Percentiles rank a stretch among this genome's conserved stretches.
These are phyloP conservation scores for Spea bombifrons DNA, from an alignment of 2,113 vertebrate species.

Conservation along the genomic window DNA sequence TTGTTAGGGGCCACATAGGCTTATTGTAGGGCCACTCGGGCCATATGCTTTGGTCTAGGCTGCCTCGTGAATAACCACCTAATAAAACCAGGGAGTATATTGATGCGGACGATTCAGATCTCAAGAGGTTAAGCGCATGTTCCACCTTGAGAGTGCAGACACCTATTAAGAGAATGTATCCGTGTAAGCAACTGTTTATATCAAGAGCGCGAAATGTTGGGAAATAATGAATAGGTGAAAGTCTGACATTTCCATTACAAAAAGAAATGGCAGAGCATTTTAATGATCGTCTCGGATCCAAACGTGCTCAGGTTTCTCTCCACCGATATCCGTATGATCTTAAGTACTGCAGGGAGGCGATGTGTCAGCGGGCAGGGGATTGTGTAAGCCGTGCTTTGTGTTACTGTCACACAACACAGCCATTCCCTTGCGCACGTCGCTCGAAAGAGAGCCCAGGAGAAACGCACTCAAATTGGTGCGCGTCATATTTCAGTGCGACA, in stretches of 20 bases:
- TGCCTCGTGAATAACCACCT: too few relatives aligned
- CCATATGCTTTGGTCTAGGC: too few relatives aligned
- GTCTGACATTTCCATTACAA: constrained; percentile 67
- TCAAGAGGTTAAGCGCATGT: constrained; percentile 2
- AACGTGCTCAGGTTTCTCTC: constrained; percentile 56
- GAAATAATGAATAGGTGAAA: constrained; percentile 49
- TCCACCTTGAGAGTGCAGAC: not conserved
- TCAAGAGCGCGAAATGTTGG: constrained; percentile 16
- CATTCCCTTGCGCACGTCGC: constrained; percentile 40
- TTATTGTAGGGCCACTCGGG: too few relatives aligned
- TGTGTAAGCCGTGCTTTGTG: constrained; percentile 33
- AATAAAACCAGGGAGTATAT: too few relatives aligned
- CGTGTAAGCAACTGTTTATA: constrained; percentile 37
- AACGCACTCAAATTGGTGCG: not conserved
- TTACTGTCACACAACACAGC: constrained; percentile 18
- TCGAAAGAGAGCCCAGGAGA: constrained; percentile 36
- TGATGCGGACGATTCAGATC: not conserved
- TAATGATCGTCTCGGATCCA: constrained; percentile 53
- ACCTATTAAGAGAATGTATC: constrained; percentile 29
- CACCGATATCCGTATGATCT: constrained; percentile 63
- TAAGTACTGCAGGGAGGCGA: constrained; percentile 47
- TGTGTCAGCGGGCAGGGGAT: constrained; percentile 51
- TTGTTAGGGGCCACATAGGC: too few relatives aligned
- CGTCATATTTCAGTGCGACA: constrained; percentile 15
- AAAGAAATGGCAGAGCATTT: constrained; percentile 62